These are phyloP conservation scores for Adelognathus sp. DNA, from an alignment of 2,888 invertebrate species.

Conservation along the genomic window DNA sequence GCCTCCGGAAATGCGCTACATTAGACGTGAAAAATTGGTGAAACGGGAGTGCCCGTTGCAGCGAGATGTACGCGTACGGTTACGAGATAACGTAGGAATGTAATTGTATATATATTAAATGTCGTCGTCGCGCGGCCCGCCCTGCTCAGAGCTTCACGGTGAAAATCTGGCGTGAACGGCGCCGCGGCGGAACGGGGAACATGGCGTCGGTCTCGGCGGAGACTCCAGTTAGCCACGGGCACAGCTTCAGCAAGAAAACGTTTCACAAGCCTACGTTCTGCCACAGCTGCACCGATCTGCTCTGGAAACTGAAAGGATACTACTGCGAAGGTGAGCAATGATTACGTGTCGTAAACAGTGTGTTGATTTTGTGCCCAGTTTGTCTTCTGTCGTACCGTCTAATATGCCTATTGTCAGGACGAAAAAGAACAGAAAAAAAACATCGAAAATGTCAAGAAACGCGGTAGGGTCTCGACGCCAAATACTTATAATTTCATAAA, in stretches of 20 bases:
- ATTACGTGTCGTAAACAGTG: neutral
- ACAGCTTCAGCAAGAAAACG: conserved; percentile 99
- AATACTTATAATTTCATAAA: too few species aligned
- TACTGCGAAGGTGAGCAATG: conserved; percentile 95
- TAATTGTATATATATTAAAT: too few species aligned
- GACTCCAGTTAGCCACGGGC: conserved; percentile 88
- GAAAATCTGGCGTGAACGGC: conserved; percentile 85
- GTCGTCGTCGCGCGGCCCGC: conserved; percentile 75
- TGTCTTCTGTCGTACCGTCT: too few species aligned
- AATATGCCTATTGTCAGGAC: too few species aligned
- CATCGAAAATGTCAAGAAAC: too few species aligned
- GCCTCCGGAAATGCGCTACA: conserved; percentile 77
- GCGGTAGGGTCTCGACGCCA: too few species aligned
- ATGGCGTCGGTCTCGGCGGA: conserved; percentile 84
- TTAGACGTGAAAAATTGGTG: conserved; percentile 73
- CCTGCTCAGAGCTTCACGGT: conserved; percentile 83
- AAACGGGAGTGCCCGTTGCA: conserved; percentile 67
- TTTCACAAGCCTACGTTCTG: conserved; percentile 99
- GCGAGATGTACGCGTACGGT: conserved; percentile 84
- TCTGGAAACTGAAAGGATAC: conserved; percentile 99
- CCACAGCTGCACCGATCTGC: conserved; percentile 99
- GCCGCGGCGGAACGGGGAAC: conserved; percentile 84
- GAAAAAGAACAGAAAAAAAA: too few species aligned
- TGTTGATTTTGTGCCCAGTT: too few species aligned
- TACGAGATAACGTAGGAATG: conserved; percentile 83